Evolutionary conservation across 2,888 invertebrate species (phyloP).

Genomic region (Tanaodytes sp.): DNA sequence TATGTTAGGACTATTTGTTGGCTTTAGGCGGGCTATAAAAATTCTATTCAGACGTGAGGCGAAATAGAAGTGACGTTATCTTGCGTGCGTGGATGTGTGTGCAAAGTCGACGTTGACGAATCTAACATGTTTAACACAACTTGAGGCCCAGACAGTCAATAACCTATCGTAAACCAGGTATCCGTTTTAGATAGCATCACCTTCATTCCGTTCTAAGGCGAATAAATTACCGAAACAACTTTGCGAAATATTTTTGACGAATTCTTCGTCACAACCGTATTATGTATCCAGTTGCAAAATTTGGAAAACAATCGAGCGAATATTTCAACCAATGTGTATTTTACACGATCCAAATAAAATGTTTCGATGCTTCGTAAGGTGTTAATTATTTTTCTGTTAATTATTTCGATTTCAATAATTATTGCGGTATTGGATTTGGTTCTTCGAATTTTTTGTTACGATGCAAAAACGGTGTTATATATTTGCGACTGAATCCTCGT

Average conservation of each 20-base stretch:
- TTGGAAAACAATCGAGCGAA: no score
- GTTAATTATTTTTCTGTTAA: no score
- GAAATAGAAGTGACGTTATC: conserved; percentile 53
- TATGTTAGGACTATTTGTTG: conserved; percentile 36
- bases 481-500: no score
- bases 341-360: no score
- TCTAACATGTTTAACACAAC: conserved; percentile 58
- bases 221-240: conserved; percentile 43
- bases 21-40: conserved; percentile 46
- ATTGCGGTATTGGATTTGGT: no score
- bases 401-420: no score
- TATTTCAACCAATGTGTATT: no score
- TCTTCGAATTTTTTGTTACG: no score
- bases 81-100: conserved; percentile 32
- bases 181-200: conserved; percentile 63
- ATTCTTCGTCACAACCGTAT: no score
- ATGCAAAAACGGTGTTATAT: no score
- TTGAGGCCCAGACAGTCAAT: conserved; percentile 61
- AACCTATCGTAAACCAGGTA: conserved; percentile 59
- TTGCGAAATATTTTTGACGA: conserved; percentile 34
- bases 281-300: no score
- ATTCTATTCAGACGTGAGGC: conserved; percentile 52
- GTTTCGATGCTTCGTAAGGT: no score
- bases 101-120: conserved; percentile 50
- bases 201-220: conserved; percentile 51